Evolutionary conservation across 2,797 vertebrate genomes (phyloP), one percentile per base, ranked within the genome.

Genomic region (Ctenopoma multispine): DNA sequence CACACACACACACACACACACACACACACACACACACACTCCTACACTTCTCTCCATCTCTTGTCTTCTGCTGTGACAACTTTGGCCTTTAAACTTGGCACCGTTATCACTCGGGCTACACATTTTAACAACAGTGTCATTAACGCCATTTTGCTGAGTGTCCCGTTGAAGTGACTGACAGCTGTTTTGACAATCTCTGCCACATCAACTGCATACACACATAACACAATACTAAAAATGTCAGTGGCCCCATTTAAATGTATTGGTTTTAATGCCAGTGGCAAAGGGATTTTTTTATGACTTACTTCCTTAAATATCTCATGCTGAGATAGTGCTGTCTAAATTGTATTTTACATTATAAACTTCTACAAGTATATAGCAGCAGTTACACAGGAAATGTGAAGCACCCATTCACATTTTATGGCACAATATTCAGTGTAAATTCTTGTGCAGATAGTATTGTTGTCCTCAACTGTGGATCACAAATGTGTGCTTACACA

Each of bases 11-110:
- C 41, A 44, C 41, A 44, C 41, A 44, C 40, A 43, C 40, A 43
- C 40, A 43, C 40, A 43, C 40, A 43, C 40, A 43, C 40, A 15
- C 40, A 41, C 40, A 43, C 40, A 43, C 40, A 43, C 36, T 51
- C 40, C 15, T 47, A 18, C 23, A 15, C 41, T 31, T 49, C 41
- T 43, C 43, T 49, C 59, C 64, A 41, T 57, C 43, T 56, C 29
- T 60, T 80, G 69, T 40, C 49, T 44, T 68, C 41, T 69, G 65
- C 81, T 56, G 46, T 83, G 90, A 91, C 92, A 89, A 83, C 81
- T 86, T 73, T 92, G 89, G 87, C 92, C 92, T 94, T 94, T 92
- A 65, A 85, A 67, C 67, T 71, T 43, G 27, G 58, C 69, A 34
- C 53, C 38, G 77, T 83, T 83, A 83, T 89, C 77, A 85, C 72